A percentile compares a stretch with the other conserved stretches of the same genome.
Evolutionary conservation across 1,140 invertebrate genomes (phyloP).

Genomic region (Drosophila athabasca): DNA sequence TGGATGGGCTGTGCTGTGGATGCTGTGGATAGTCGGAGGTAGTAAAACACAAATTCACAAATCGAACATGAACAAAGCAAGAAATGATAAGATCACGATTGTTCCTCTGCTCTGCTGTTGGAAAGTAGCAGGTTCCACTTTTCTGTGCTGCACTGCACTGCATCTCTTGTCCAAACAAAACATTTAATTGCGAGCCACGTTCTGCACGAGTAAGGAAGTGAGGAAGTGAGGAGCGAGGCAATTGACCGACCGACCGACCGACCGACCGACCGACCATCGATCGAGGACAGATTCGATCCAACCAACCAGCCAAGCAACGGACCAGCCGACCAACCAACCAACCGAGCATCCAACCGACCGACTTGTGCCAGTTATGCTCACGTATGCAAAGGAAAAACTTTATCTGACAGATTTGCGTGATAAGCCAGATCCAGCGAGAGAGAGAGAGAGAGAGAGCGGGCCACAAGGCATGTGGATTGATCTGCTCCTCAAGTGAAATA

Average conservation of each 20-base stretch:
- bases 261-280: constrained; percentile 24
- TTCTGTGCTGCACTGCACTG: constrained; percentile 41
- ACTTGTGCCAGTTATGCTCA: constrained; percentile 66
- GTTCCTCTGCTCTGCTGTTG: constrained; percentile 37
- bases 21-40: constrained; percentile 25
- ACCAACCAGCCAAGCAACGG: not conserved
- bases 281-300: not conserved
- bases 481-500: constrained; percentile 70
- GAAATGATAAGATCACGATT: constrained; percentile 79
- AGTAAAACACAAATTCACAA: constrained; percentile 81
- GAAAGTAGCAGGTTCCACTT: constrained; percentile 71
- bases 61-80: constrained; percentile 80
- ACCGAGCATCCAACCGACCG: constrained; percentile 51
- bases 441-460: constrained; percentile 4
- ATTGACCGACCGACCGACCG: constrained; percentile 16
- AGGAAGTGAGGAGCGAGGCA: constrained; percentile 4
- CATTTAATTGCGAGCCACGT: constrained; percentile 79
- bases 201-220: constrained; percentile 51
- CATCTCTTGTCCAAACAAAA: constrained; percentile 57
- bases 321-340: not conserved
- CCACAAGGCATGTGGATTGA: constrained; percentile 48
- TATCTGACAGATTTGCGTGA: constrained; percentile 79
- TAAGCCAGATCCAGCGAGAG: constrained; percentile 40
- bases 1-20: constrained; percentile 2
- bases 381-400: constrained; percentile 70